These are phyloP conservation scores for Wasmannia auropunctata DNA, from an alignment of 1,140 invertebrate species.

Conservation along the genomic window DNA sequence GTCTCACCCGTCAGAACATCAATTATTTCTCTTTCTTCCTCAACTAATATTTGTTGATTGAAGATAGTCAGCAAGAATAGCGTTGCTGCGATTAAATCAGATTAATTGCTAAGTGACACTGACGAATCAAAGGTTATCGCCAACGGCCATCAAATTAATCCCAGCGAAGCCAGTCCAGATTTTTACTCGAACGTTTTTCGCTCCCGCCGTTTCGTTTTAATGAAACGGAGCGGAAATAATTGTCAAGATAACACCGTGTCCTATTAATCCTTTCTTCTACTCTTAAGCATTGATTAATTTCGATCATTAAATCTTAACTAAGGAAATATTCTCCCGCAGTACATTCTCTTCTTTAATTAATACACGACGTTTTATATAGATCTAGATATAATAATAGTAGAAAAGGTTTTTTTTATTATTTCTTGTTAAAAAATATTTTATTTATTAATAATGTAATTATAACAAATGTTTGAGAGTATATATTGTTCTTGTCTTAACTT, in stretches of 20 bases:
- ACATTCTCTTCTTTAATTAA: background rate
- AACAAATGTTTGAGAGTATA: background rate
- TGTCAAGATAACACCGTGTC: background rate
- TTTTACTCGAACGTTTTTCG: slow-evolving; percentile 33
- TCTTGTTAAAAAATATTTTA: background rate
- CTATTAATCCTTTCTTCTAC: background rate
- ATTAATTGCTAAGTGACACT: slow-evolving; percentile 47
- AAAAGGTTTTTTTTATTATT: background rate
- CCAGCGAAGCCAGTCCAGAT: background rate
- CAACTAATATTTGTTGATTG: slow-evolving; percentile 22
- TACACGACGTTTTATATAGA: background rate
- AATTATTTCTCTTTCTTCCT: background rate
- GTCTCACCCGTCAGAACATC: background rate
- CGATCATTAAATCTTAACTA: background rate
- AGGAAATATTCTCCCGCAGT: background rate
- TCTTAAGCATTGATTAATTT: background rate
- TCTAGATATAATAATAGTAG: background rate
- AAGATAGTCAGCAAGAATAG: background rate
- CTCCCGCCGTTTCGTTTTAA: background rate
- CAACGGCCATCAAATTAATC: slow-evolving; percentile 27
- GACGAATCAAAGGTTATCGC: slow-evolving; percentile 45
- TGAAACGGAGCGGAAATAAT: slow-evolving; percentile 11
- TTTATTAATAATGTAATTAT: background rate
- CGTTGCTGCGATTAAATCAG: slow-evolving; percentile 1
- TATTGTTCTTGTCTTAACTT: background rate